These are phyloP conservation scores for Cariama cristata DNA, from an alignment of 2,113 vertebrate genomes.

Conservation along the genomic window DNA sequence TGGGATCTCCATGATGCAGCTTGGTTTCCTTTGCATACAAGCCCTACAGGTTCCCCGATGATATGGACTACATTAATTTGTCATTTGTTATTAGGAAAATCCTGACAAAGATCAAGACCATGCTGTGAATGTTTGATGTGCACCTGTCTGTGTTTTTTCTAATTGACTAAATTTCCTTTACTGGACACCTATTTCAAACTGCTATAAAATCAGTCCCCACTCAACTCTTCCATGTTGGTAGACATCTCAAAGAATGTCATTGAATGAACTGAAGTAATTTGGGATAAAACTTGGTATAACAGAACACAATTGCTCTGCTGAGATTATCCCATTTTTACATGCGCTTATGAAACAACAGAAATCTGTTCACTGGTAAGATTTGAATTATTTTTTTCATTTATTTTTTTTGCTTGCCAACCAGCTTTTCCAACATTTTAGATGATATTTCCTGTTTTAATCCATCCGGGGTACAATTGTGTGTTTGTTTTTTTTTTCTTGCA, in stretches of 20 bases:
- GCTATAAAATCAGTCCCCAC: not conserved
- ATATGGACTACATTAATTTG: not conserved
- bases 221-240: not conserved
- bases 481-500: not conserved
- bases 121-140: not conserved
- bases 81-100: not conserved
- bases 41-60: accelerated
- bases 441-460: constrained; percentile 37
- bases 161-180: not conserved
- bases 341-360: not conserved
- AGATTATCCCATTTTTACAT: not conserved
- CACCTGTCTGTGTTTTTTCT: not conserved
- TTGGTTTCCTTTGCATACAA: not conserved
- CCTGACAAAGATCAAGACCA: not conserved
- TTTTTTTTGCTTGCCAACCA: not conserved
- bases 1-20: not conserved
- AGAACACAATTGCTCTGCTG: not conserved
- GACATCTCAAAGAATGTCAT: not conserved
- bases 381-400: not conserved
- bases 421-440: not conserved
- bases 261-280: not conserved
- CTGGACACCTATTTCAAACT: not conserved
- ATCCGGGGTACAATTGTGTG: not conserved
- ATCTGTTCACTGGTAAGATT: not conserved
- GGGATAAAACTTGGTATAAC: not conserved